Conservation (phyloP, 2,888 invertebrate genomes). For the Torymus tubicola region DNA sequence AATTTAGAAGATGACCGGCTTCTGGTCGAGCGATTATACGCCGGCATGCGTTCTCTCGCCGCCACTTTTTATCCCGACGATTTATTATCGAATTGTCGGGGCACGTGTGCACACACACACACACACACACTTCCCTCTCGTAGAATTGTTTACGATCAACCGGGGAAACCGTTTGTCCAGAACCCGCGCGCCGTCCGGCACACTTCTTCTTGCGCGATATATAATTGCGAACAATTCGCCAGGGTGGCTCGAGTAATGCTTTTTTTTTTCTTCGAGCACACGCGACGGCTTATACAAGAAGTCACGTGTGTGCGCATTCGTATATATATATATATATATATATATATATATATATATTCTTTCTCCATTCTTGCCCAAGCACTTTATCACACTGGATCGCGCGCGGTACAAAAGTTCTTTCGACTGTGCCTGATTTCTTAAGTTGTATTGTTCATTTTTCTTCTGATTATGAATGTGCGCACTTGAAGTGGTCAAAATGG, state of each 20-base stretch:
- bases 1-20: constrained; percentile 16
- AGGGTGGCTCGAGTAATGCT: constrained; percentile 6
- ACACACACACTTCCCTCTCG: background rate
- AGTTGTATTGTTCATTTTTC: constrained; percentile 6
- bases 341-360: no score
- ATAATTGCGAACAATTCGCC: constrained; percentile 27
- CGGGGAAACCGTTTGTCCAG: constrained; percentile 1
- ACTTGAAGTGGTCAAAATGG: constrained; percentile 6
- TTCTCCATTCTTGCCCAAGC: constrained; percentile 51
- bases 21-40: constrained; percentile 15
- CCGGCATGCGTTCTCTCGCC: no score
- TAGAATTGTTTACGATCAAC: constrained; percentile 17
- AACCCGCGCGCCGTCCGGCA: background rate
- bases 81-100: constrained; percentile 28
- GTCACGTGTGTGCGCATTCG: constrained; percentile 31
- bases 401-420: constrained; percentile 31
- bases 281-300: background rate
- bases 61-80: constrained; percentile 20
- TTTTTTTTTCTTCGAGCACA: background rate
- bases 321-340: no score
- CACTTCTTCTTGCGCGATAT: constrained; percentile 6
- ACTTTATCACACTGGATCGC: constrained; percentile 56
- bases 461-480: constrained; percentile 14
- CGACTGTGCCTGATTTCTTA: constrained; percentile 13
- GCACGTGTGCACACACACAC: no score